Evolutionary conservation across 1,140 invertebrate species (phyloP), one percentile per base, ranked within the genome.

Genomic region (Drosophila prosaltans): DNA sequence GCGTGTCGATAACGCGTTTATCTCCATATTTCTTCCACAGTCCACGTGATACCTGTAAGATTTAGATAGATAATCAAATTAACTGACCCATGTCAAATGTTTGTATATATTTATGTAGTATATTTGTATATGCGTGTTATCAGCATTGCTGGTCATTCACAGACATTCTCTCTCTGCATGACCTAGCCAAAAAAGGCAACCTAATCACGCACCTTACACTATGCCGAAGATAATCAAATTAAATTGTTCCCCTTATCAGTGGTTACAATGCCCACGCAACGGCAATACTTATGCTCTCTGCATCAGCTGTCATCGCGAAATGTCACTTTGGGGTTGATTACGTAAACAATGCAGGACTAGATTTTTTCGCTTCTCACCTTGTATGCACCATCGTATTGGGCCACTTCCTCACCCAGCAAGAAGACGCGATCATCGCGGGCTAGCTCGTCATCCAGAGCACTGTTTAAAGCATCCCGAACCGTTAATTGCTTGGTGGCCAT

Each of bases 21-120:
- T 99, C 98, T 5, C 98, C 98, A 93, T 98, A 99, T 92, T 99
- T 99, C 92, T 99, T 98, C 97, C 97, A 99, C 26, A 99, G 93
- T n/a, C 98, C 98, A 90, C 97, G 96, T 36, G 95, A 97, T 66
- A 95, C 71, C 81, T 92, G 16, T 0, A 62, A 80, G 9, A 5
- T 59, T 39, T n/a, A 65, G 57, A 30, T 63, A 39, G 41, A 21
- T 3, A 11, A 69, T 24, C 32, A 59, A 45, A n/a, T 11, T 41
- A 68, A 26, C 40, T 39, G 36, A 10, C 4, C 11, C 21, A 32
- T 32, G 43, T 45, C 11, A 26, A 41, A 10, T 45, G 8, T 28
- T 21, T 54, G 60, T 72, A 71, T 81, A 77, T 78, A 85, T 80
- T 61, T 66, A 40, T 39, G 3, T 1, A 32, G 3, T 1, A 32